Evolutionary conservation across 2,113 vertebrate genomes (phyloP).

Genomic region (Mola mola): DNA sequence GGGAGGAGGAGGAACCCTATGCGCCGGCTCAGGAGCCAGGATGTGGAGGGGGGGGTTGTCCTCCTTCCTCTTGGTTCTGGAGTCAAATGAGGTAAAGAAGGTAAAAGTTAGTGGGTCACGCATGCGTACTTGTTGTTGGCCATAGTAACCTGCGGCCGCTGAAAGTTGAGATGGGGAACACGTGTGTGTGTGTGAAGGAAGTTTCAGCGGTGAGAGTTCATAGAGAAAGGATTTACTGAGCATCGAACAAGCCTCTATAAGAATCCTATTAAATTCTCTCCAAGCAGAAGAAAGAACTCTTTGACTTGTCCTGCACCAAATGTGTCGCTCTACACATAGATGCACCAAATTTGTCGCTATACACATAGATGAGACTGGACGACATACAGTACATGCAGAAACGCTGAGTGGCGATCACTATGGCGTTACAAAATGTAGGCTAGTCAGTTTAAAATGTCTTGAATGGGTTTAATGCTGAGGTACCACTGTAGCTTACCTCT

Average conservation of each 20-base stretch:
- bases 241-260: constrained; percentile 9
- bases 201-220: constrained; percentile 17
- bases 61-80: constrained; percentile 72
- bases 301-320: background rate
- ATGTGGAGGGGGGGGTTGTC: constrained; percentile 47
- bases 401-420: background rate
- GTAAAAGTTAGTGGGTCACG: constrained; percentile 83
- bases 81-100: constrained; percentile 84
- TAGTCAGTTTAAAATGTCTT: constrained; percentile 34
- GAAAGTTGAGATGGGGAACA: constrained; percentile 40
- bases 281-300: background rate
- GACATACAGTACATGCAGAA: background rate
- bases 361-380: background rate
- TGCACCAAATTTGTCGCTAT: background rate
- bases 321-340: background rate
- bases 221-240: constrained; percentile 9
- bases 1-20: constrained; percentile 63
- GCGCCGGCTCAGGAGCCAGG: constrained; percentile 53
- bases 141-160: constrained; percentile 64
- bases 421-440: constrained; percentile 23
- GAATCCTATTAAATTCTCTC: background rate
- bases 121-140: constrained; percentile 64
- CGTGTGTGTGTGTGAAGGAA: constrained; percentile 37
- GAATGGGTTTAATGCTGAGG: constrained; percentile 16
- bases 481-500: constrained; percentile 17